Base-by-base conservation (phyloP, 2,888 invertebrate genomes). In the Idaea biselata region DNA sequence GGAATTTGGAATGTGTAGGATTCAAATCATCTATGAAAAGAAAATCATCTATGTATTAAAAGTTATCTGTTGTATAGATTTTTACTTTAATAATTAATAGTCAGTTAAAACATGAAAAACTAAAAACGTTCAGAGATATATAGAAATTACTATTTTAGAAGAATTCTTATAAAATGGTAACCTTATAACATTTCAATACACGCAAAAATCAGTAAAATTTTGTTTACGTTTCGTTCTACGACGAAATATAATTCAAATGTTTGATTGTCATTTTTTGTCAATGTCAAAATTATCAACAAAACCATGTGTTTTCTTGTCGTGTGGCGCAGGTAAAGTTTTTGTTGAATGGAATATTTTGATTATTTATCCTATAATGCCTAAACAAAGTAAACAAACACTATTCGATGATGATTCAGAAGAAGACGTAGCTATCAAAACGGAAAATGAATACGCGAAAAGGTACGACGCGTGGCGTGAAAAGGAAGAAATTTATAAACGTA, bases 391-490 rank as follows among this genome's bases (percentile, higher is more conserved):
- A 73, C 85, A 84, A 70, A 84, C 81, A 65, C 83, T 94, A 69
- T 94, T 94, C 76, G 93, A 94, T 58, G 91, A 92, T 44, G 94
- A 94, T 73, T 93, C 93, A 0, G 95, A 88, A 1, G 90, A 91
- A 55, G 91, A 95, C 68, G 84, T 92, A 16, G 79, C 93, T 61
- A 86, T 97, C 33, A 94, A 94, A 81, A 95, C 96, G 25, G 96
- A 97, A 82, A 94, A 95, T 79, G 94, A 94, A 61, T 98, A 97
- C 86, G 98, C 98, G 0, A 95, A 96, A 72, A 95, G 94, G 71
- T 98, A 98, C 79, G 95, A 97, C 79, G 93, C 88, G 65, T 97
- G 97, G 95, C 94, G 98, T 60, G 95, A 96, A 77, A 97, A 97
- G 78, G 98, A 98, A 85, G 96, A 97, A 83, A 86, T 97, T 18